These are phyloP conservation scores for Lutjanus erythropterus DNA, from an alignment of 2,113 vertebrate genomes.

Conservation along the genomic window DNA sequence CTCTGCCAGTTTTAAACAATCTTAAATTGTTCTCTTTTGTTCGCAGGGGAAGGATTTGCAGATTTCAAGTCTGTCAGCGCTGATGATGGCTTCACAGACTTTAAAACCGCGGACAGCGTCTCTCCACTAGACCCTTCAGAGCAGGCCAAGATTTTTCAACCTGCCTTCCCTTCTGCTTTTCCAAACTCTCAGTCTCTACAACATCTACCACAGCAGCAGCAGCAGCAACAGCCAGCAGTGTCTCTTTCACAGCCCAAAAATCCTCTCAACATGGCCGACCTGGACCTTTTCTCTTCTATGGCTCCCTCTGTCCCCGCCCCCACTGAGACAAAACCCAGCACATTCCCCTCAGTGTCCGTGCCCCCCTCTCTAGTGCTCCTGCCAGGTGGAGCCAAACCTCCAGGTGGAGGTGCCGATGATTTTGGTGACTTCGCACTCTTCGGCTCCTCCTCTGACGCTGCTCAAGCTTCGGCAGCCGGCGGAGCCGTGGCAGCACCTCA, in stretches of 20 bases:
- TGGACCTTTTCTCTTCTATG: constrained; percentile 93
- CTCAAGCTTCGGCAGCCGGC: constrained; percentile 60
- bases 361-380: constrained; percentile 75
- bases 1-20: constrained; percentile 17
- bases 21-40: constrained; percentile 54
- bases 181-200: constrained; percentile 89
- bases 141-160: constrained; percentile 90
- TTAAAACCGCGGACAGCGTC: constrained; percentile 96
- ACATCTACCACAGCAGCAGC: constrained; percentile 82
- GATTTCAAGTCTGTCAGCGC: constrained; percentile 92
- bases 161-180: constrained; percentile 87
- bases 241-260: constrained; percentile 85
- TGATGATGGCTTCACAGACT: constrained; percentile 97
- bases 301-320: constrained; percentile 70
- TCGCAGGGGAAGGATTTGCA: constrained; percentile 93
- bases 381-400: constrained; percentile 81
- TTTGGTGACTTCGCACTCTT: constrained; percentile 97
- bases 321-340: constrained; percentile 74
- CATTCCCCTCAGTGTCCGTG: constrained; percentile 75
- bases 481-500: constrained; percentile 77
- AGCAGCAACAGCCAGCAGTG: constrained; percentile 82
- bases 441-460: constrained; percentile 85
- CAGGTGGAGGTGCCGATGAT: constrained; percentile 85
- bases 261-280: constrained; percentile 92
- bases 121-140: constrained; percentile 93